Evolutionary conservation across 2,888 invertebrate genomes (phyloP), one percentile per base, ranked within the genome.

Genomic region (Ellobium chinense): DNA sequence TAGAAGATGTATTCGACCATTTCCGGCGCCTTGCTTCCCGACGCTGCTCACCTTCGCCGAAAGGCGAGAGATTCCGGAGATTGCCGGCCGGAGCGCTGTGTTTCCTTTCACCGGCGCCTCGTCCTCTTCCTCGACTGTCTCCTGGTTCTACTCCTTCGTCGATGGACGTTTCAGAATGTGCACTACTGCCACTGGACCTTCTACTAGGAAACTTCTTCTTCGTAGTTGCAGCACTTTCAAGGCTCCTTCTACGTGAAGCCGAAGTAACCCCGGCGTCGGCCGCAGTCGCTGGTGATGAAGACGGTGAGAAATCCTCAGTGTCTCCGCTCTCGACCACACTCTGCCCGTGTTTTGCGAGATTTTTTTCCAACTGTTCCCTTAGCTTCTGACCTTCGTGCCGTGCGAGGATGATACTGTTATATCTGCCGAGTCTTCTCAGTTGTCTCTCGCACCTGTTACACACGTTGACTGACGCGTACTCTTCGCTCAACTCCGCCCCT

Each of bases 391-490:
- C 78, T 31, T 78, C 78, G 18, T 72, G 60, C 7, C 78, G 70
- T 29, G 78, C 78, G 31, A 72, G 46, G 54, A 72, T 46, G 29
- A 65, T 65, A n/a, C 56, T 78, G 39, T 12, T 78, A 56, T 37
- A 62, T 21, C 78, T 37, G 18, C 78, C 78, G 12, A 78, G 72
- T 1, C 78, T 63, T 21, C 72, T 62, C 27, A 78, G 14, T 14
- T 78, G 78, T 56, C 78, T 39, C 78, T 78, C 78, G 56, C 78
- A 78, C 31, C 72, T 70, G 70, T 78, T 70, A 39, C 78, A 78
- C 72, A 78, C 56, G n/a, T 72, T 63, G 46, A 72, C 65, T 18
- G 72, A 72, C 3, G 72, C 36, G 24, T 78, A 62, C 3, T 54
- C 56, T 5, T 72, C 37, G 21, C 27, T 69, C 14, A 70, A 62